A percentile compares a stretch with the other conserved stretches of the same genome.
Conservation (phyloP, 2,113 vertebrate genomes). For the Tetrax tetrax region DNA sequence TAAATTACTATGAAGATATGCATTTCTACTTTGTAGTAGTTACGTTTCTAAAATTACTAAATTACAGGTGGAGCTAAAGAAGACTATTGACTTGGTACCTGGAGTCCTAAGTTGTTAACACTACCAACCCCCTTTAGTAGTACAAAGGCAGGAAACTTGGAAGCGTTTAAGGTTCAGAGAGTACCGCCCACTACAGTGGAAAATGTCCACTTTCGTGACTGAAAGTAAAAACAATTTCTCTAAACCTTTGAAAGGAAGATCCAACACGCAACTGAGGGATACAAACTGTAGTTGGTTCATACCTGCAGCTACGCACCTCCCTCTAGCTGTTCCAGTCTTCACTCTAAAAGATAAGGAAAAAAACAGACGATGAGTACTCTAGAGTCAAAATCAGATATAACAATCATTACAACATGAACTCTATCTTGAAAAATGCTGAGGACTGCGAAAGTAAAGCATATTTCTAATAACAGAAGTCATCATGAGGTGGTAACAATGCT, state of each 20-base stretch:
- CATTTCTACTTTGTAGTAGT: not conserved
- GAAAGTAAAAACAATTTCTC: not conserved
- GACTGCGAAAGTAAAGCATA: not conserved
- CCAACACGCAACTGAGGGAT: not conserved
- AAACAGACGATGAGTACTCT: not conserved
- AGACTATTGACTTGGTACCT: not conserved
- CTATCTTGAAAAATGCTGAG: not conserved
- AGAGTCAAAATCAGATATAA: not conserved
- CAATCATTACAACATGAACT: not conserved
- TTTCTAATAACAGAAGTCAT: not conserved
- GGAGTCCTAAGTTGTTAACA: not conserved
- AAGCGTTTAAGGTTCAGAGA: constrained; percentile 8
- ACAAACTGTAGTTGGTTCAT: constrained; percentile 34
- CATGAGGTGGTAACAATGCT: not conserved
- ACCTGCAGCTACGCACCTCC: constrained; percentile 62
- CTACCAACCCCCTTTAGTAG: not conserved
- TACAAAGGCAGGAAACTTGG: constrained; percentile 2
- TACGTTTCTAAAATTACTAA: not conserved
- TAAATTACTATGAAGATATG: not conserved
- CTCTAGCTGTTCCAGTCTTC: constrained; percentile 68
- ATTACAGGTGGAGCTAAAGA: not conserved
- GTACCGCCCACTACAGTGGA: not conserved
- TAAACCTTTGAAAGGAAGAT: not conserved
- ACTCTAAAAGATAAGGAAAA: constrained; percentile 68
- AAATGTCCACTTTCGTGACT: not conserved